Percentiles rank a stretch among this genome's conserved stretches.
Evolutionary conservation across 2,888 invertebrate species (phyloP).

Genomic region (Coenonympha arcania): DNA sequence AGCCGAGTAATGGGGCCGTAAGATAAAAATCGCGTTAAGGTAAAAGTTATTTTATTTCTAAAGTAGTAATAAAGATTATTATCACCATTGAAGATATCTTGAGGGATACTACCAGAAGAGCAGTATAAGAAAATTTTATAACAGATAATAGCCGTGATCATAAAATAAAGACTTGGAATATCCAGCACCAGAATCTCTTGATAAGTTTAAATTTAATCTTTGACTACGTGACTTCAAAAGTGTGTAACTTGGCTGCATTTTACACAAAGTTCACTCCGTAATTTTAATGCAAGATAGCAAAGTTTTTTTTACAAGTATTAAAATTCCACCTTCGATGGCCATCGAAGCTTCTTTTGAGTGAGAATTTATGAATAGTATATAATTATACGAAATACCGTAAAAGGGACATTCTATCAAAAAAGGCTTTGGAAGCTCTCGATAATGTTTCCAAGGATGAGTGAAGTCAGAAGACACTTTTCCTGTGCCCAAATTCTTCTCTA

Average conservation of each 20-base stretch:
- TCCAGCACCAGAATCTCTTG: neutral
- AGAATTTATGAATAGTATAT: neutral
- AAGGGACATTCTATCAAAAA: no score
- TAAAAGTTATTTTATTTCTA: slow-evolving; percentile 7
- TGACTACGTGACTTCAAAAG: neutral
- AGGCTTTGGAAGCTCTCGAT: no score
- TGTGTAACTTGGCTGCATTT: neutral
- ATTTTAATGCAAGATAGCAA: neutral
- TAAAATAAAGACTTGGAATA: neutral
- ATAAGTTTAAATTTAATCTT: neutral
- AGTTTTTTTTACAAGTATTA: neutral
- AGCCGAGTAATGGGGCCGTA: neutral
- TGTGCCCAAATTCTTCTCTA: no score
- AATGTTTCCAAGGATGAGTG: no score
- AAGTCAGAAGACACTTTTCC: no score
- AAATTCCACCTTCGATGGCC: neutral
- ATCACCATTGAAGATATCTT: neutral
- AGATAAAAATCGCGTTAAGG: slow-evolving; percentile 7
- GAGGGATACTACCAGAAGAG: neutral
- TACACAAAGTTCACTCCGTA: neutral
- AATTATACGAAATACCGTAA: no score
- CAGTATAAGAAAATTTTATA: slow-evolving; percentile 1
- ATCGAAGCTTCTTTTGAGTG: neutral
- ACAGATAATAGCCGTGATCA: neutral
- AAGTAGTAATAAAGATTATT: slow-evolving; percentile 7